A percentile compares a stretch with the other conserved stretches of the same genome.
These are phyloP conservation scores for Archegozetes longisetosus DNA, from an alignment of 1,140 invertebrate genomes.

Conservation along the genomic window DNA sequence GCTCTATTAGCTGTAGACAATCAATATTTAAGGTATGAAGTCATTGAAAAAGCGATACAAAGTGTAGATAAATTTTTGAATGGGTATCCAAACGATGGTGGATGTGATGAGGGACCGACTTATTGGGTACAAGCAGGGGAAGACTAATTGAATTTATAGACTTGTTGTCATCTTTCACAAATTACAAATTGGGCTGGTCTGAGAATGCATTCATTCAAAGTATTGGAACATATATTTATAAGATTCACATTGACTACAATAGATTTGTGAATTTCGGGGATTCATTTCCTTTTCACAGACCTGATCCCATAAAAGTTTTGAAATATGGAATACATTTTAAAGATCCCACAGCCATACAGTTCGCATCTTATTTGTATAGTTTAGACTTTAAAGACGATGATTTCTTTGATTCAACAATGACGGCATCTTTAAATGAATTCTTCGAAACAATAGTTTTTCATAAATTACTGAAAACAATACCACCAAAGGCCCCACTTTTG, in stretches of 20 bases:
- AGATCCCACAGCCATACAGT: background rate
- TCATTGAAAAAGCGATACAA: slow-evolving; percentile 3
- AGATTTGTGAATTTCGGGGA: background rate
- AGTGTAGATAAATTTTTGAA: slow-evolving; percentile 2
- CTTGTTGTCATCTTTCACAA: background rate
- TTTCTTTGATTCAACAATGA: background rate
- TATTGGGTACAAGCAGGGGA: slow-evolving; percentile 5
- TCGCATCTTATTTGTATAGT: background rate
- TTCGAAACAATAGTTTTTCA: background rate
- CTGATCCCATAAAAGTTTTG: background rate
- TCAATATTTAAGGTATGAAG: background rate
- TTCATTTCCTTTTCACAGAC: background rate
- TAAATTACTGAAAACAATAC: no score
- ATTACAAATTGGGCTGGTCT: background rate
- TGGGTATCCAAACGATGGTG: slow-evolving; percentile 11
- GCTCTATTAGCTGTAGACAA: slow-evolving; percentile 6
- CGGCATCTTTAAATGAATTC: background rate
- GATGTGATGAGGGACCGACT: slow-evolving; percentile 6
- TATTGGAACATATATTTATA: no score
- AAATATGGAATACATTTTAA: background rate
- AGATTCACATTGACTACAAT: no score
- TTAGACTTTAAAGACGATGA: background rate
- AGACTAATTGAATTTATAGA: slow-evolving; percentile 11
- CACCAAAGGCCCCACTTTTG: background rate
- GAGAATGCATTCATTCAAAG: no score